Evolutionary conservation across 2,797 vertebrate species (phyloP).

Genomic region (Melanotaenia trifasciata): DNA sequence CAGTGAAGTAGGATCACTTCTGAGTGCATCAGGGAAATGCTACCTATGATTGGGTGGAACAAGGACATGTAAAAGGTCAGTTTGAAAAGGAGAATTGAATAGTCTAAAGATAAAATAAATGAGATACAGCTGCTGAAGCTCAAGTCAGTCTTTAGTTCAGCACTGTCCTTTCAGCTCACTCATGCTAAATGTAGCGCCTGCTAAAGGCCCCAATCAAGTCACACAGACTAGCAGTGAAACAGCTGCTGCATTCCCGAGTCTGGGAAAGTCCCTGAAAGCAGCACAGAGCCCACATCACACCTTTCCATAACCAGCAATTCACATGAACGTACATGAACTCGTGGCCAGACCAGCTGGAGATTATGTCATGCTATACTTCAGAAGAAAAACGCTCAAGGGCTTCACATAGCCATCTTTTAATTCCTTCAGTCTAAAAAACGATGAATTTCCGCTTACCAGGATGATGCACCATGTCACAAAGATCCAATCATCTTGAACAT

Average conservation of each 20-base stretch:
- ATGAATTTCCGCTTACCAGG: too few species aligned
- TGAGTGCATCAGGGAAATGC: background rate
- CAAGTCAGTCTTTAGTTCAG: conserved; percentile 6
- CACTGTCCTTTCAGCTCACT: conserved; percentile 26
- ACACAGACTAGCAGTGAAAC: conserved; percentile 27
- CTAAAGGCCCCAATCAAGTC: conserved; percentile 30
- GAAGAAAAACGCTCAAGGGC: too few species aligned
- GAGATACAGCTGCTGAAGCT: background rate
- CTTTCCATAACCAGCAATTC: background rate
- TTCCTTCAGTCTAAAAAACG: too few species aligned
- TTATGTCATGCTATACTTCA: too few species aligned
- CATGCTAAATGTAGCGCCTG: conserved; percentile 33
- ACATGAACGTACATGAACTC: too few species aligned
- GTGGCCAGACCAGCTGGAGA: too few species aligned
- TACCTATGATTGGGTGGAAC: background rate
- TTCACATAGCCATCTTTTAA: too few species aligned
- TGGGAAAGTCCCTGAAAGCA: conserved; percentile 31
- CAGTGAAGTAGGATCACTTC: background rate
- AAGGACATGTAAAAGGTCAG: background rate
- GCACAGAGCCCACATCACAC: conserved; percentile 38
- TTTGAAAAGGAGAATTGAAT: conserved; percentile 13
- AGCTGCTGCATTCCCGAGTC: conserved; percentile 15
- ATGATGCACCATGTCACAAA: too few species aligned
- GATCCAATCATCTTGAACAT: too few species aligned
- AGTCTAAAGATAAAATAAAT: conserved; percentile 1